These are phyloP conservation scores for Tinea pellionella DNA, from an alignment of 2,888 invertebrate species.

Conservation along the genomic window DNA sequence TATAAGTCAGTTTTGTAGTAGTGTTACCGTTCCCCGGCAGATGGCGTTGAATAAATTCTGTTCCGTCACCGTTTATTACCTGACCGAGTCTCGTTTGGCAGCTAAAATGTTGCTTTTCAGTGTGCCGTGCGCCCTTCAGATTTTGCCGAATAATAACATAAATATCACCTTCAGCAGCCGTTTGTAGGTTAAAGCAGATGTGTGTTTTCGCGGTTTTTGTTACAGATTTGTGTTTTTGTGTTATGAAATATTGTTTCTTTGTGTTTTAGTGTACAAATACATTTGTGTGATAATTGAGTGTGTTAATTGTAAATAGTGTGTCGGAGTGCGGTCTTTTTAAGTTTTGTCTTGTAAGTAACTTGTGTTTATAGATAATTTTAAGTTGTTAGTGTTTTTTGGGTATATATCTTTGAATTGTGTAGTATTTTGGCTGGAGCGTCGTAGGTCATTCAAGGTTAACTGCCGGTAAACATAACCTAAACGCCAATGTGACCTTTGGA, in stretches of 20 bases:
- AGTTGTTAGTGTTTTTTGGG: not conserved
- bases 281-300: conserved; percentile 22
- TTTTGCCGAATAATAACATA: conserved; percentile 54
- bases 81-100: conserved; percentile 36
- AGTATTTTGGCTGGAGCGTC: conserved; percentile 5
- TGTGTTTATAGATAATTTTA: not conserved
- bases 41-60: conserved; percentile 43
- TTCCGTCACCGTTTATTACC: conserved; percentile 25
- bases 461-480: conserved; percentile 57
- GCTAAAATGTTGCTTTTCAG: conserved; percentile 12
- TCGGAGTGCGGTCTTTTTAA: conserved; percentile 43
- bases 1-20: not conserved
- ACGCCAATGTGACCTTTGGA: conserved; percentile 45
- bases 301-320: conserved; percentile 20
- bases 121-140: conserved; percentile 22
- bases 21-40: conserved; percentile 24
- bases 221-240: not conserved
- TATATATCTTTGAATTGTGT: not conserved
- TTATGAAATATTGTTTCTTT: not conserved
- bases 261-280: conserved; percentile 24
- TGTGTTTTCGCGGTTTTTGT: conserved; percentile 54
- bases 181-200: conserved; percentile 68
- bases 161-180: conserved; percentile 69
- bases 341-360: conserved; percentile 22
- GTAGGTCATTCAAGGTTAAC: conserved; percentile 68